Evolutionary conservation across 2,113 vertebrate species (phyloP), one percentile per base, ranked within the genome.

Genomic region (Epinephelus cyanopodus): DNA sequence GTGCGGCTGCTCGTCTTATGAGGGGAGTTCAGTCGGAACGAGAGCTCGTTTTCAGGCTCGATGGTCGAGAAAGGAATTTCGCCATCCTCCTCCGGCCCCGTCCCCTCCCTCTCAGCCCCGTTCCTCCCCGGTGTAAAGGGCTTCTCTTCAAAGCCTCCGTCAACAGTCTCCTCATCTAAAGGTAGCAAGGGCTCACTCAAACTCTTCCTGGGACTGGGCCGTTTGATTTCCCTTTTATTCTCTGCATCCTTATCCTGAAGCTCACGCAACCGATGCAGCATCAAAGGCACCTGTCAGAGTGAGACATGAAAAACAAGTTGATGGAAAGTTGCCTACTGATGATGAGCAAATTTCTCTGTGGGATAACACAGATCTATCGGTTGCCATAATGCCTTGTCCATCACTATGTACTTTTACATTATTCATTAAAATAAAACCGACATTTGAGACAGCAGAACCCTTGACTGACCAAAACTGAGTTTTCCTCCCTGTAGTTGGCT

Each of bases 401-500:
- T 56, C 25, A 83, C n/a, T 47, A 12, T 53, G 61, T 62, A 58
- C 42, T 29, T 53, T 83, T 13, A 8, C 21, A 81, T 50, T 21
- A 37, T 25, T 14, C 6, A n/a, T 62, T 62, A 18, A 74, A 48
- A 27, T 18, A 47, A 63, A 65, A 61, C 21, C 47, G 25, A 83
- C 52, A 53, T 71, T 10, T 1, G 18, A 71, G 42, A 58, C 9
- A 39, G 11, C 53, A 73, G 73, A 70, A 53, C 42, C 12, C n/a
- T 60, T 10, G 58, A 93, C 93, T 91, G 78, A 99, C 98, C 96
- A 99, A 47, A 42, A 98, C 96, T 4, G 97, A 99, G 94, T 99
- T 99, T 92, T 99, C 98, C 68, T 99, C 98, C 64, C 98, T 96
- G 88, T 99, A 99, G 94, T 99, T 99, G 61, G 98, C 98, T 90